Percentiles rank a stretch among this genome's conserved stretches.
Evolutionary conservation across 2,888 invertebrate genomes (phyloP).

Genomic region (Lysandra coridon): DNA sequence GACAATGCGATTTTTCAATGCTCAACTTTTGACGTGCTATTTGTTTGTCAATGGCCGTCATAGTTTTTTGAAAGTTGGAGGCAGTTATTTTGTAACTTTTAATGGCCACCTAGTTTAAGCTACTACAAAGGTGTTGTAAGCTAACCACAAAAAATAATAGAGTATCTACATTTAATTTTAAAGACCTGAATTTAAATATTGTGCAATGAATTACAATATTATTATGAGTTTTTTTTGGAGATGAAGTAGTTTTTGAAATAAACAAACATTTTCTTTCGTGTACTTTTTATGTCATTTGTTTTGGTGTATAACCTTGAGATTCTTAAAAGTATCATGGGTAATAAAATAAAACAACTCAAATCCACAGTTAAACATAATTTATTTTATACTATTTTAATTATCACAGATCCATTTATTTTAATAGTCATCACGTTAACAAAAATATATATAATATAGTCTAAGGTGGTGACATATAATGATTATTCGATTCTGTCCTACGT

Average conservation of each 20-base stretch:
- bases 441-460: conserved; percentile 78
- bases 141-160: not conserved
- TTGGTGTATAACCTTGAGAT: not conserved
- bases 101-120: not conserved
- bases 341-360: conserved; percentile 38
- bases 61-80: not conserved
- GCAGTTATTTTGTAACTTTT: not conserved
- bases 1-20: conserved; percentile 16
- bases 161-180: too few relatives aligned
- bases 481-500: conserved; percentile 49
- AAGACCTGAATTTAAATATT: not conserved
- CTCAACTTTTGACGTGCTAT: conserved; percentile 19
- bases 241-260: not conserved
- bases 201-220: too few relatives aligned
- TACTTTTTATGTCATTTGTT: not conserved
- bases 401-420: conserved; percentile 80
- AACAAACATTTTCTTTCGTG: too few relatives aligned
- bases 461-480: conserved; percentile 63
- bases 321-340: not conserved
- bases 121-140: not conserved
- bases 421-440: conserved; percentile 79
- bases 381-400: conserved; percentile 79
- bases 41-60: not conserved
- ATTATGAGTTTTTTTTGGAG: too few relatives aligned
- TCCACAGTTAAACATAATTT: conserved; percentile 80